phyloP scores from a whole-genome alignment of 2,113 vertebrate genomes.

The Alaudala cheleensis region DNA sequence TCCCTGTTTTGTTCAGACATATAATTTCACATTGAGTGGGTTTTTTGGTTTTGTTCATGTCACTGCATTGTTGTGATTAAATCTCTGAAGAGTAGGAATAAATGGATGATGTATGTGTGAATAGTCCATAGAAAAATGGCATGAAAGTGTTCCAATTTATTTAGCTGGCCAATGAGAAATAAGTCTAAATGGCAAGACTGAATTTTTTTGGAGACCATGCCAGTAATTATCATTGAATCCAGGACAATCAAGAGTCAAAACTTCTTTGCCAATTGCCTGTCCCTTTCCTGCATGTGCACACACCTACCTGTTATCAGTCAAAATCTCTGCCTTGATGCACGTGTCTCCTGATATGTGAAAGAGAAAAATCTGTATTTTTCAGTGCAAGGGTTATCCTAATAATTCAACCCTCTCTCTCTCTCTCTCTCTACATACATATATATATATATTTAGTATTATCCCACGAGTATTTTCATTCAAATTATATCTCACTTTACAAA shows the following conservation, averaged over 20 bases:
- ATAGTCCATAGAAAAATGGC: neutral
- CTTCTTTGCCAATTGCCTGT: neutral
- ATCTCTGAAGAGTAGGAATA: neutral
- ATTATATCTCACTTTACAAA: neutral
- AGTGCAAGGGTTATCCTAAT: neutral
- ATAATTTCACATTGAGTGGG: neutral
- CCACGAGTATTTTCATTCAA: neutral
- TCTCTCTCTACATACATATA: too few relatives aligned
- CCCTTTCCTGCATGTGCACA: fast-evolving
- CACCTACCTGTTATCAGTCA: neutral
- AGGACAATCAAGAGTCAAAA: neutral
- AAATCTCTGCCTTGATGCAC: neutral
- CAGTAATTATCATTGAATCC: neutral
- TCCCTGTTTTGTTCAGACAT: neutral
- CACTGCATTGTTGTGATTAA: neutral
- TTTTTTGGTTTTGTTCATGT: neutral
- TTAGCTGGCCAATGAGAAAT: neutral
- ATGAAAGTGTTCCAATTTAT: neutral
- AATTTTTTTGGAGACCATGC: neutral
- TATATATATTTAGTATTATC: neutral
- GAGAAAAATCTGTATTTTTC: neutral
- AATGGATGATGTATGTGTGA: neutral
- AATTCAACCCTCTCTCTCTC: neutral
- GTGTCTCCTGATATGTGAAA: neutral
- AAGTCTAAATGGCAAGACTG: neutral